A percentile compares a stretch with the other conserved stretches of the same genome.
Conservation (phyloP, 2,888 invertebrate genomes). For the Galeopsomyia nigrocyanea region DNA sequence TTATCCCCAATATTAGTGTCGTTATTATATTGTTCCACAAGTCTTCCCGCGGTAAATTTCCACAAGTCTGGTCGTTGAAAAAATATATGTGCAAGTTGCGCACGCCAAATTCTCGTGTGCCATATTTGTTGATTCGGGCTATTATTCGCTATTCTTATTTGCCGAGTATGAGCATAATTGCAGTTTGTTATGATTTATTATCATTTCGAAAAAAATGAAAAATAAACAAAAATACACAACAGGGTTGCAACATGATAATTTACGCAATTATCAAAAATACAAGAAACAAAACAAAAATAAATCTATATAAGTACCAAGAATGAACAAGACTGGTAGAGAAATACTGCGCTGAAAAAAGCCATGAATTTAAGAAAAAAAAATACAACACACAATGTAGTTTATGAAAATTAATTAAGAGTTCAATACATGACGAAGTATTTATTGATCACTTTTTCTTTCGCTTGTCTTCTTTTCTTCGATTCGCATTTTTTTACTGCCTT, state of each 20-base stretch:
- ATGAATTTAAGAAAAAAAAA: constrained; percentile 50
- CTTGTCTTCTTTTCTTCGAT: constrained; percentile 16
- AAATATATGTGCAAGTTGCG: constrained; percentile 34
- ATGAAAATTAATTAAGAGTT: background rate
- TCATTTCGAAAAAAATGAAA: constrained; percentile 17
- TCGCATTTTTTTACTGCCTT: constrained; percentile 17
- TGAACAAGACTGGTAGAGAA: constrained; percentile 66
- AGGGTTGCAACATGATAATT: constrained; percentile 59
- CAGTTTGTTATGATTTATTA: constrained; percentile 35
- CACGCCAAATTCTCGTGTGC: constrained; percentile 62
- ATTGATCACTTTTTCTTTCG: constrained; percentile 6
- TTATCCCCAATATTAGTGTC: constrained; percentile 20
- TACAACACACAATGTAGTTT: constrained; percentile 28
- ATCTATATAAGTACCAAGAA: constrained; percentile 62
- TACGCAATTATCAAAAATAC: constrained; percentile 54
- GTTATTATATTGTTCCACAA: constrained; percentile 35
- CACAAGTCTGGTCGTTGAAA: constrained; percentile 41
- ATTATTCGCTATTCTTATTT: constrained; percentile 43
- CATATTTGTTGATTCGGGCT: constrained; percentile 52
- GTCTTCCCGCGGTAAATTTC: constrained; percentile 47
- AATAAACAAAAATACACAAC: constrained; percentile 50
- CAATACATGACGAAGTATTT: constrained; percentile 1
- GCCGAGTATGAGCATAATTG: constrained; percentile 46
- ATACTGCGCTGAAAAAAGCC: constrained; percentile 57
- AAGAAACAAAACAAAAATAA: constrained; percentile 48